Conservation (phyloP, 1,140 invertebrate genomes). For the Brachionus koreanus region DNA sequence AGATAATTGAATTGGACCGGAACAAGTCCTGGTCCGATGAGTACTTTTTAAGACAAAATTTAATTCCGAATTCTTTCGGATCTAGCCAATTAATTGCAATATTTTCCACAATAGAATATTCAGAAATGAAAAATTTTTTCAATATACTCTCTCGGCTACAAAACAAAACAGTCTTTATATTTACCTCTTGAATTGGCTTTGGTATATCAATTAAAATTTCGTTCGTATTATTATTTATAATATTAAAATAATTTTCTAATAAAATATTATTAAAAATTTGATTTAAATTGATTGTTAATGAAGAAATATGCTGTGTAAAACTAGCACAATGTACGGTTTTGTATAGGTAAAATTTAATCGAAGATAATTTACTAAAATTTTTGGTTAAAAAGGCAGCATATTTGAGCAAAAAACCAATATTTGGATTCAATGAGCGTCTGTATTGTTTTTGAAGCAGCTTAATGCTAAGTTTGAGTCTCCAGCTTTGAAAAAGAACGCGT, state of each 20-base stretch:
- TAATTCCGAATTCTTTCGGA: background rate
- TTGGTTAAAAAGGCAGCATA: background rate
- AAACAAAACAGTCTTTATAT: slow-evolving; percentile 13
- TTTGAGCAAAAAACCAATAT: background rate
- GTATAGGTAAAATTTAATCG: background rate
- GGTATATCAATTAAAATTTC: background rate
- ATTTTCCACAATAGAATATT: background rate
- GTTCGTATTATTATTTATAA: background rate
- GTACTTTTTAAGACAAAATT: background rate
- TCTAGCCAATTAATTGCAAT: background rate
- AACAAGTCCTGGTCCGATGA: background rate
- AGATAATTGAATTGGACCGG: background rate
- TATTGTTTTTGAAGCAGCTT: background rate
- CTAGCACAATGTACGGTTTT: background rate
- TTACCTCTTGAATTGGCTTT: background rate
- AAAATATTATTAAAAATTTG: background rate
- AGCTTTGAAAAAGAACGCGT: background rate
- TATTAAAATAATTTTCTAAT: slow-evolving; percentile 9
- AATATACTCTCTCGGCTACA: background rate
- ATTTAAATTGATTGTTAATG: background rate
- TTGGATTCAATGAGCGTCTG: background rate
- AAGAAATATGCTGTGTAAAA: background rate
- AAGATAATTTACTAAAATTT: background rate
- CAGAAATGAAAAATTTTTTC: background rate
- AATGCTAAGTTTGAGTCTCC: slow-evolving; percentile 5